phyloP scores from a whole-genome alignment of 2,797 vertebrate genomes.

The Florisuga fusca region DNA sequence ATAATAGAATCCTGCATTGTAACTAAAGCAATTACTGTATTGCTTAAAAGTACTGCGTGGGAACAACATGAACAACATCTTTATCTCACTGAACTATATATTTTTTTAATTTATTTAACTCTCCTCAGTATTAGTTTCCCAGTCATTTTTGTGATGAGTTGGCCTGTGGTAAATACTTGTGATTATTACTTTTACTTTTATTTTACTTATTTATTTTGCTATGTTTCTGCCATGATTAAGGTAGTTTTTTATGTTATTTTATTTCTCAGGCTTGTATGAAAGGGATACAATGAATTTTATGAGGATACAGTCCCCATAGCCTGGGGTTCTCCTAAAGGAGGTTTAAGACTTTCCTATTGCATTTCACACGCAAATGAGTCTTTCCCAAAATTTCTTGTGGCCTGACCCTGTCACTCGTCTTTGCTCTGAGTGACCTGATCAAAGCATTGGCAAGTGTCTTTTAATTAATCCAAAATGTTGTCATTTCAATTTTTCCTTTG shows the following conservation, averaged over 20 bases:
- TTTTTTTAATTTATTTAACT: not conserved
- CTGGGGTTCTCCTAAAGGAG: not conserved
- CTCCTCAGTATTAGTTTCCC: not conserved
- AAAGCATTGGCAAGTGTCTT: not conserved
- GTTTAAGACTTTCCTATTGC: not conserved
- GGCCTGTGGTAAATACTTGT: not conserved
- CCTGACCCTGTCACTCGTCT: not conserved
- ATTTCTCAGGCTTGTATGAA: constrained; percentile 64
- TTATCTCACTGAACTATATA: not conserved
- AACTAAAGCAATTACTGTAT: constrained; percentile 3
- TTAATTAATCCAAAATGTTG: not conserved
- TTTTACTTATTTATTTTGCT: not conserved
- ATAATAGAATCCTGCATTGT: not conserved
- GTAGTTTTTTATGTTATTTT: constrained; percentile 79
- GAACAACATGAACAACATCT: not conserved
- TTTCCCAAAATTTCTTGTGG: not conserved
- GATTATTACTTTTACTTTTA: not conserved
- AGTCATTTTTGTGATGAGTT: not conserved
- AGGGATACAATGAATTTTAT: constrained; percentile 37
- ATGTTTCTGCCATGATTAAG: not conserved
- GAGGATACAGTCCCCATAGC: constrained; percentile 31
- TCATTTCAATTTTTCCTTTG: not conserved
- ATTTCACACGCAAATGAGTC: not conserved
- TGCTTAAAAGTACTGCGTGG: not conserved
- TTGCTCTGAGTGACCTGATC: not conserved